Percentiles rank a stretch among this genome's conserved stretches.
These are phyloP conservation scores for Drosophila nebulosa DNA, from an alignment of 1,140 invertebrate genomes.

Conservation along the genomic window DNA sequence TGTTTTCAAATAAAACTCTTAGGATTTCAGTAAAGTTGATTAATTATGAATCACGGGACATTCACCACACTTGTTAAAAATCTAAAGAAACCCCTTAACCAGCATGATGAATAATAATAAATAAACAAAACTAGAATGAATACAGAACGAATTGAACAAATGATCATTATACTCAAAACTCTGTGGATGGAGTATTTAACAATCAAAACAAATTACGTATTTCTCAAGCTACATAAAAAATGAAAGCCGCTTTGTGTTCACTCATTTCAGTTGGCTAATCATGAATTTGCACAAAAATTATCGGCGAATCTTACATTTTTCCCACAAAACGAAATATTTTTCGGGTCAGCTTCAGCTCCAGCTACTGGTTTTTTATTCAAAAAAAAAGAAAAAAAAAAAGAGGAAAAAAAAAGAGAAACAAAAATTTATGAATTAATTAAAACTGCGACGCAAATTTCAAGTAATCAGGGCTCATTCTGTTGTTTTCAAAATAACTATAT, in stretches of 20 bases:
- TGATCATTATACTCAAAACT: too few relatives aligned
- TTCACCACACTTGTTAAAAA: not conserved
- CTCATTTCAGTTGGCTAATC: slow-evolving; percentile 32
- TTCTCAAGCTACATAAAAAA: slow-evolving; percentile 7
- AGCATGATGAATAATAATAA: not conserved
- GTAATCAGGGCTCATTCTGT: slow-evolving; percentile 7
- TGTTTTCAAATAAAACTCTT: too few relatives aligned
- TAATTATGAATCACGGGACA: not conserved
- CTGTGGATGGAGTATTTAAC: too few relatives aligned
- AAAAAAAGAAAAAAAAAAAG: too few relatives aligned
- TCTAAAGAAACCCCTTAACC: not conserved
- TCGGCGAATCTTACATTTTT: slow-evolving; percentile 7
- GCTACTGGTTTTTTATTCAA: slow-evolving; percentile 31
- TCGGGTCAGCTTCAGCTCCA: slow-evolving; percentile 29
- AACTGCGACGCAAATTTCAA: slow-evolving; percentile 28
- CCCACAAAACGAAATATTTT: slow-evolving; percentile 2
- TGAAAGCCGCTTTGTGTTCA: slow-evolving; percentile 17
- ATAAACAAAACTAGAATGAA: not conserved
- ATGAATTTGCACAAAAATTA: slow-evolving; percentile 49
- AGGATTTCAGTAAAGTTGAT: too few relatives aligned
- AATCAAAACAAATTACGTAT: slow-evolving; percentile 22
- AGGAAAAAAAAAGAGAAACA: not conserved
- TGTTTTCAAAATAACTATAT: not conserved
- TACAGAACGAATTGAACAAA: not conserved
- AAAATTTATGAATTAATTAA: slow-evolving; percentile 11